Conservation (phyloP, 2,113 vertebrate species). For the Serinus canaria region DNA sequence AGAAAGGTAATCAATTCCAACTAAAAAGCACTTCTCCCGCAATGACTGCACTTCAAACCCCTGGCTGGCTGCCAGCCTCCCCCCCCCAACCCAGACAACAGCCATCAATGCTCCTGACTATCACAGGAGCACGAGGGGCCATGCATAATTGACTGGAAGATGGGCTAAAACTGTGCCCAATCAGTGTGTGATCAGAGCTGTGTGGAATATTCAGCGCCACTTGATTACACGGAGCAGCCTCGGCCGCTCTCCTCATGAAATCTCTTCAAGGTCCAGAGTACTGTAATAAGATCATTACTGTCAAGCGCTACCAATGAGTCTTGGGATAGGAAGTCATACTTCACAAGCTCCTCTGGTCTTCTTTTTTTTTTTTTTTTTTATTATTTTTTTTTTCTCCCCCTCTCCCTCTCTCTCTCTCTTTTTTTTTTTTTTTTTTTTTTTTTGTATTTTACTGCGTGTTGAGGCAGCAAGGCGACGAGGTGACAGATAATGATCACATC, state of each 20-base stretch:
- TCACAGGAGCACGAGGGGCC: constrained; percentile 73
- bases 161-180: constrained; percentile 85
- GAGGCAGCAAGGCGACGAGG: constrained; percentile 75
- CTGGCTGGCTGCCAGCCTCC: constrained; percentile 73
- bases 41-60: constrained; percentile 70
- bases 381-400: neutral
- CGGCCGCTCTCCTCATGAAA: constrained; percentile 79
- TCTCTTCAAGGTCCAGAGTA: constrained; percentile 85
- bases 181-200: constrained; percentile 82
- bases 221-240: constrained; percentile 76
- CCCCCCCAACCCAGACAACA: constrained; percentile 67
- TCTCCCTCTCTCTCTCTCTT: neutral
- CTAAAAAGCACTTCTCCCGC: constrained; percentile 77
- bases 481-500: constrained; percentile 79
- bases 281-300: constrained; percentile 86
- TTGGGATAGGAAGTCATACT: constrained; percentile 82
- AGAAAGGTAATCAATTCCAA: constrained; percentile 82
- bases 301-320: constrained; percentile 83
- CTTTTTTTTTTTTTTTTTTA: neutral
- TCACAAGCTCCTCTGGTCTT: constrained; percentile 77
- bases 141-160: constrained; percentile 85
- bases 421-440: constrained; percentile 26
- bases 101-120: constrained; percentile 71
- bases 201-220: constrained; percentile 80
- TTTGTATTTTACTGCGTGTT: constrained; percentile 72